Percentiles rank a stretch among this genome's conserved stretches.
Conservation (phyloP, 2,797 vertebrate genomes). For the Huso huso region DNA sequence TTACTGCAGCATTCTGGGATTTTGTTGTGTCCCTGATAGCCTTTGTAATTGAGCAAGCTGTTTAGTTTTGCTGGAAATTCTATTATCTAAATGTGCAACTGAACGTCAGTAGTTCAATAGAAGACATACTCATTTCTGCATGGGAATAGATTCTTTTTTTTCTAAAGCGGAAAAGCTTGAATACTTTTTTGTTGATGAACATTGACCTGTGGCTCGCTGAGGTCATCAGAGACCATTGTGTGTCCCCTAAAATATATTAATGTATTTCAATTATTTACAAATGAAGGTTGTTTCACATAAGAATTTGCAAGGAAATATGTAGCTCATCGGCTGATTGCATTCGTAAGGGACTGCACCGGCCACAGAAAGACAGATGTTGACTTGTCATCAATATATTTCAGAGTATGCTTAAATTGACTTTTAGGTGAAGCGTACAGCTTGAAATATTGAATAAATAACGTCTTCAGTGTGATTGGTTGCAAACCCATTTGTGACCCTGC, state of each 20-base stretch:
- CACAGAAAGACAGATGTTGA: constrained; percentile 4
- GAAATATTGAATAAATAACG: constrained; percentile 21
- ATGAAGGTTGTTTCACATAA: too few relatives aligned
- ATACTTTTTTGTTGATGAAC: too few relatives aligned
- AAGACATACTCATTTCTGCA: not conserved
- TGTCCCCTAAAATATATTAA: too few relatives aligned
- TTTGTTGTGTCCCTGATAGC: not conserved
- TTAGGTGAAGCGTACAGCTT: constrained; percentile 13
- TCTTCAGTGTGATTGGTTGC: constrained; percentile 8
- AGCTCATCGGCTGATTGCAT: not conserved
- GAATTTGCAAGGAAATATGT: too few relatives aligned
- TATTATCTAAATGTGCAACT: not conserved
- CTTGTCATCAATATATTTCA: constrained; percentile 21
- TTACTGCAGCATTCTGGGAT: not conserved
- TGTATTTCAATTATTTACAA: too few relatives aligned
- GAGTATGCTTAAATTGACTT: constrained; percentile 10
- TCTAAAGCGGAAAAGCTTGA: too few relatives aligned
- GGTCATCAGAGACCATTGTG: too few relatives aligned
- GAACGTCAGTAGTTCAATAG: not conserved
- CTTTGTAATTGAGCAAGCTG: not conserved
- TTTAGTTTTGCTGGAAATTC: not conserved
- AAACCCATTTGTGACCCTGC: constrained; percentile 13
- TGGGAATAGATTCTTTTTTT: too few relatives aligned
- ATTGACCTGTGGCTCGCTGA: too few relatives aligned
- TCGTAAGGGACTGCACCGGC: not conserved